Evolutionary conservation across 2,113 vertebrate species (phyloP), one percentile per base, ranked within the genome.

Genomic region (Cebidichthys violaceus): DNA sequence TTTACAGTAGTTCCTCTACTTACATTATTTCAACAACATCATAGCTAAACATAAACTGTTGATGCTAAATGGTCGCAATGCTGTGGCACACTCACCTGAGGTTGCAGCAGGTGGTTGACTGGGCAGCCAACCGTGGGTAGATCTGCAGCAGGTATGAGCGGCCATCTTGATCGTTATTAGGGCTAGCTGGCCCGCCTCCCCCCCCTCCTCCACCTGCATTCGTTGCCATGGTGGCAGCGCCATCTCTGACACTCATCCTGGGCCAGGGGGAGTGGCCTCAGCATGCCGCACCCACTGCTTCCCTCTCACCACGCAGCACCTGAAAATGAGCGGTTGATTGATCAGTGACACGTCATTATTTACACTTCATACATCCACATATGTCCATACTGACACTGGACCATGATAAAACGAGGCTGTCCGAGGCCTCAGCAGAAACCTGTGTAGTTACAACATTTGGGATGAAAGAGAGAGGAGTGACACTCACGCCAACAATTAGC

Each of bases 191-290:
- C 93, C 95, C 91, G 29, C 83, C 87, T 81, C 84, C 91, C 65
- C 88, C 90, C 10, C 73, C 89, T 89, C 83, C 92, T 84, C 91
- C 92, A 5, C 90, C 90, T 77, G 86, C 85, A 15, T 84, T 92
- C 70, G 91, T 92, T 92, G 90, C 92, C 92, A 87, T 86, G 73
- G 89, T 92, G 91, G 90, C 92, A 90, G 95, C 95, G 77, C 94
- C 96, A 95, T 97, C 97, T 92, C 94, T 95, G 91, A 96, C 94
- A 97, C 96, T 99, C 98, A 99, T 99, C 93, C 95, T 99, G 97
- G 94, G 93, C 83, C 93, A 86, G 91, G 90, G 84, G 76, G 87
- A 91, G 91, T 90, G 91, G 94, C 92, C 92, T 97, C 96, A 94
- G 96, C 97, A 98, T 98, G 95, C 97, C 95, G 94, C 94, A 96